Evolutionary conservation across 2,888 invertebrate genomes (phyloP).

Genomic region (Iselma pallidipennis): DNA sequence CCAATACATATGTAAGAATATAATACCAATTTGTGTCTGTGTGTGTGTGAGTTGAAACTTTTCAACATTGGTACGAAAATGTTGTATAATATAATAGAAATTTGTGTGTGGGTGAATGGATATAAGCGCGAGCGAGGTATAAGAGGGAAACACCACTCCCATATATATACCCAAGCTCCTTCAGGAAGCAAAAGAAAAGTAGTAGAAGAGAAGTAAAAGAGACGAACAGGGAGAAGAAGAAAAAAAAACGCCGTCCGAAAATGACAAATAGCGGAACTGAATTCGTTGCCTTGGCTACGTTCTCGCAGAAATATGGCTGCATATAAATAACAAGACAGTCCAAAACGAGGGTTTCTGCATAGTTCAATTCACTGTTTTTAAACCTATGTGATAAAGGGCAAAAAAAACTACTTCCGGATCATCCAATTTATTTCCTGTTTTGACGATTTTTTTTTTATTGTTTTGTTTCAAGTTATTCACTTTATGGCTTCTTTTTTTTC

Average conservation of each 20-base stretch:
- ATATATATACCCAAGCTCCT: no score
- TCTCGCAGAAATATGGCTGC: slow-evolving; percentile 50
- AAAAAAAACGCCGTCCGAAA: slow-evolving; percentile 49
- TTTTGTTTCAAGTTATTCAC: background rate
- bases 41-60: slow-evolving; percentile 23
- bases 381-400: slow-evolving; percentile 14
- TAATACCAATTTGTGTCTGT: no score
- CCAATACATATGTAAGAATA: no score
- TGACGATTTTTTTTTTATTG: background rate
- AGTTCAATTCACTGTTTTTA: slow-evolving; percentile 39
- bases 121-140: background rate
- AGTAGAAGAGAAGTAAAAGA: no score
- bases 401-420: slow-evolving; percentile 5
- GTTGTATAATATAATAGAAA: slow-evolving; percentile 47
- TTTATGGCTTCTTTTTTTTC: background rate
- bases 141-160: no score
- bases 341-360: slow-evolving; percentile 42
- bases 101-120: slow-evolving; percentile 38
- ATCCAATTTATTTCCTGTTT: background rate
- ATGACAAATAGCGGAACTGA: slow-evolving; percentile 52
- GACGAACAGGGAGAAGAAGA: slow-evolving; percentile 28
- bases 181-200: background rate
- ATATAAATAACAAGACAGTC: slow-evolving; percentile 51
- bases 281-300: slow-evolving; percentile 49
- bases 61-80: slow-evolving; percentile 28